phyloP scores from a whole-genome alignment of 2,113 vertebrate genomes.

The Thamnaconus septentrionalis region DNA sequence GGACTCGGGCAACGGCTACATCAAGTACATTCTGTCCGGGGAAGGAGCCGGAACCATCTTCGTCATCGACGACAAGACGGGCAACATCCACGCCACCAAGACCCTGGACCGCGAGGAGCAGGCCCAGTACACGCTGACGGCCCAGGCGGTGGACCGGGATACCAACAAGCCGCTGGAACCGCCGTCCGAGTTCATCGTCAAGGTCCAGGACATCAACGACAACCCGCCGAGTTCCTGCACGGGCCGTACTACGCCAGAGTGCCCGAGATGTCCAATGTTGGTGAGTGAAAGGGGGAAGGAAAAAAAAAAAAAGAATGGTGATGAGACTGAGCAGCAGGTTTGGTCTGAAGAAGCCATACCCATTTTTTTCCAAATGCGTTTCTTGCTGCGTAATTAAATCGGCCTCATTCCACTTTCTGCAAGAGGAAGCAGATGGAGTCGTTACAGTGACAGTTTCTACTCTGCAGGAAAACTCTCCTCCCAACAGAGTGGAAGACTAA shows the following conservation, averaged over 20 bases:
- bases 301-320: neutral
- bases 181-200: slow-evolving; percentile 96
- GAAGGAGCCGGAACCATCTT: slow-evolving; percentile 98
- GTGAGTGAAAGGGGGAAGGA: slow-evolving; percentile 74
- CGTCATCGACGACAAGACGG: slow-evolving; percentile 98
- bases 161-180: slow-evolving; percentile 95
- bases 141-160: slow-evolving; percentile 92
- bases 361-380: too few species aligned
- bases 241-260: slow-evolving; percentile 95
- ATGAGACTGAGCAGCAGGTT: neutral
- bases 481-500: too few species aligned
- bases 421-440: too few species aligned
- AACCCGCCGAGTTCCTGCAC: slow-evolving; percentile 93
- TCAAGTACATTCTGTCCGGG: slow-evolving; percentile 98
- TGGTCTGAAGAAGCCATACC: too few species aligned
- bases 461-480: too few species aligned
- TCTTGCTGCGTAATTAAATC: too few species aligned
- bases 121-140: slow-evolving; percentile 95
- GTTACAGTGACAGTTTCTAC: too few species aligned
- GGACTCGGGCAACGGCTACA: slow-evolving; percentile 91
- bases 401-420: too few species aligned
- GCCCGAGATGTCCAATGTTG: slow-evolving; percentile 97
- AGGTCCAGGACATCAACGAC: slow-evolving; percentile 99
- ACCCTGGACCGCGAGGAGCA: slow-evolving; percentile 96
- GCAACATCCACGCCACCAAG: slow-evolving; percentile 98